Base-by-base conservation (phyloP, 1,140 invertebrate genomes). In the Dufourea novaeangliae region DNA sequence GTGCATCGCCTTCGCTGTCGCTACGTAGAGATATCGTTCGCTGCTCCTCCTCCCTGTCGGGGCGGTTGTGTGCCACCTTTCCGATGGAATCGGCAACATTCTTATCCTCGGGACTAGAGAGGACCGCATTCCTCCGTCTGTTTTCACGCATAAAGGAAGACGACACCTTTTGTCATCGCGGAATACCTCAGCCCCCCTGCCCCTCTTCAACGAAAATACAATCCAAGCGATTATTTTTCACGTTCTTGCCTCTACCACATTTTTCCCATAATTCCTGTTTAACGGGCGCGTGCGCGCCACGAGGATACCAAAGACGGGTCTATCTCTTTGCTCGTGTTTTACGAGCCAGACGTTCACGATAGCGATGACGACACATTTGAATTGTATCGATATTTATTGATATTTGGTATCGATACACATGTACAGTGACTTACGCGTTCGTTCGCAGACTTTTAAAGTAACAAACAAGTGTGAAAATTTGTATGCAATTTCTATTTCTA, bases 1-100 rank as follows among this genome's bases (percentile, higher is more conserved):
- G 88, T 91, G 87, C 89, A 90, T 88, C 83, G 87, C 82, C 83
- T 88, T 84, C 80, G 82, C 79, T 82, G 86, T 88, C 77, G 77
- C 81, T 72, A 67, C 52, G 79, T 81, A 75, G 70, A 61, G 70
- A 61, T 27, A n/a, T 25, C 41, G 54, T 79, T 75, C 72, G 44
- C 41, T 80, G 12, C 52, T 76, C 61, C 41, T 7, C 32, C 54
- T 57, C 54, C 70, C 41, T 61, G n/a, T 64, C 14, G 50, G 56
- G 41, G 62, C 66, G 14, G 50, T 2, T 2, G 17, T 20, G 12
- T 44, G 27, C 41, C 20, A 20, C 27, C 27, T 29, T 64, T 7
- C 27, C 62, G 17, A 64, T 46, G 41, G 17, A n/a, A 32, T 64
- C 41, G 11, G 3, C n/a, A 20, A 27, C 56, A 39, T 78, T 64